These are phyloP conservation scores for Pipa parva DNA, from an alignment of 2,113 vertebrate species.

Conservation along the genomic window DNA sequence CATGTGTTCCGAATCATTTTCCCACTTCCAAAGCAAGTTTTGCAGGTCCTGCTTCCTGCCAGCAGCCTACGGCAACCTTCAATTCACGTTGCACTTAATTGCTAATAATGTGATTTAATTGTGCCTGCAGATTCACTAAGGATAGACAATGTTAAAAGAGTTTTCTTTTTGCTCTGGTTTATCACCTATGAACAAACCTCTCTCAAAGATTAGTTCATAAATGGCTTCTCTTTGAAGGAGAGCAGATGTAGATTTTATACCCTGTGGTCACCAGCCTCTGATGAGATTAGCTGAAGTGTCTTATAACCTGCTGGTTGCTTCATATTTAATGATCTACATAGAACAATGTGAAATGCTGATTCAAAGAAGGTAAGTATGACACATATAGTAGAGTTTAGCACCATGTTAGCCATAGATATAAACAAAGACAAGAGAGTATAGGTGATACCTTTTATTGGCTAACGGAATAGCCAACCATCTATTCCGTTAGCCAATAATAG, in stretches of 20 bases:
- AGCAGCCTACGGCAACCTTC: slow-evolving; percentile 63
- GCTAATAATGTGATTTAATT: slow-evolving; percentile 81
- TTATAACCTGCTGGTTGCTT: slow-evolving; percentile 85
- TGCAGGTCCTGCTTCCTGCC: slow-evolving; percentile 63
- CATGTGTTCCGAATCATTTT: slow-evolving; percentile 57
- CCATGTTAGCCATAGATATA: too few species aligned
- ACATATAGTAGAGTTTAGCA: too few species aligned
- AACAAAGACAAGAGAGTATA: too few species aligned
- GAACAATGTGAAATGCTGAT: slow-evolving; percentile 75
- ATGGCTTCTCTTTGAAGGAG: slow-evolving; percentile 91
- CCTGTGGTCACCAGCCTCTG: slow-evolving; percentile 91
- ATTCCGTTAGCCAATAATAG: too few species aligned
- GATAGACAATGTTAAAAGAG: slow-evolving; percentile 65
- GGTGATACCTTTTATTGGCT: too few species aligned
- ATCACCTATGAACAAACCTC: slow-evolving; percentile 74
- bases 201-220: slow-evolving; percentile 86
- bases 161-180: slow-evolving; percentile 68
- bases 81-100: slow-evolving; percentile 65
- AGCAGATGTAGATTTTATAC: slow-evolving; percentile 99
- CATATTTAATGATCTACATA: slow-evolving; percentile 99
- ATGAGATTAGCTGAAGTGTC: slow-evolving; percentile 93
- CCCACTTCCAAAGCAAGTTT: slow-evolving; percentile 57
- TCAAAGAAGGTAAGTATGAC: slow-evolving; percentile 27
- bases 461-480: too few species aligned
- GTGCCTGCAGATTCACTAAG: slow-evolving; percentile 68